Evolutionary conservation across 2,888 invertebrate genomes (phyloP).

Genomic region (Thera obeliscata): DNA sequence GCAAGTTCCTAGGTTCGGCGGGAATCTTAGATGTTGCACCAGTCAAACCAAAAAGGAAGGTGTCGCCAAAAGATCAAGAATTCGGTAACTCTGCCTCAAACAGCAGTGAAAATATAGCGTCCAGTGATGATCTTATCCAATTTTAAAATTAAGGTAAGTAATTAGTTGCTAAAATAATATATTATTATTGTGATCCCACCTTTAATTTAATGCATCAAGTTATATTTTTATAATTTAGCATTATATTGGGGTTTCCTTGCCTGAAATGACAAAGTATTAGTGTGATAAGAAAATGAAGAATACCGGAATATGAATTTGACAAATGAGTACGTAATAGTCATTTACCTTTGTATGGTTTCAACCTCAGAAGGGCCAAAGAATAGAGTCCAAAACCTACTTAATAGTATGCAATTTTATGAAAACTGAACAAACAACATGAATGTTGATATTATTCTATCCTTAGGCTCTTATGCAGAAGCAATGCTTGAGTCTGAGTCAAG

Average conservation of each 20-base stretch:
- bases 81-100: slow-evolving; percentile 45
- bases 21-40: slow-evolving; percentile 70
- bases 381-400: slow-evolving; percentile 8
- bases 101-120: slow-evolving; percentile 45
- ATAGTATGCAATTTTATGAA: background rate
- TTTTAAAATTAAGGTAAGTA: slow-evolving; percentile 55
- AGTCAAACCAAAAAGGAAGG: slow-evolving; percentile 71
- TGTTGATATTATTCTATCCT: background rate
- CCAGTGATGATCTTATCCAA: slow-evolving; percentile 74
- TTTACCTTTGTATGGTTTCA: background rate
- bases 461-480: too few species aligned
- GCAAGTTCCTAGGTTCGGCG: slow-evolving; percentile 60
- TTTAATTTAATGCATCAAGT: slow-evolving; percentile 18
- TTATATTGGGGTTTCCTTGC: slow-evolving; percentile 22
- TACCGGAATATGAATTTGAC: background rate
- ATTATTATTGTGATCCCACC: slow-evolving; percentile 38
- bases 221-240: slow-evolving; percentile 20
- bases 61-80: slow-evolving; percentile 64
- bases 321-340: slow-evolving; percentile 2
- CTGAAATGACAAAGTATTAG: slow-evolving; percentile 30
- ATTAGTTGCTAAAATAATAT: slow-evolving; percentile 30
- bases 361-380: slow-evolving; percentile 14
- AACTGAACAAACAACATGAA: slow-evolving; percentile 1
- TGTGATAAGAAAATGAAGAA: slow-evolving; percentile 11
- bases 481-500: too few species aligned